Base-by-base conservation (phyloP, 2,113 vertebrate species). In the Isurus oxyrinchus region DNA sequence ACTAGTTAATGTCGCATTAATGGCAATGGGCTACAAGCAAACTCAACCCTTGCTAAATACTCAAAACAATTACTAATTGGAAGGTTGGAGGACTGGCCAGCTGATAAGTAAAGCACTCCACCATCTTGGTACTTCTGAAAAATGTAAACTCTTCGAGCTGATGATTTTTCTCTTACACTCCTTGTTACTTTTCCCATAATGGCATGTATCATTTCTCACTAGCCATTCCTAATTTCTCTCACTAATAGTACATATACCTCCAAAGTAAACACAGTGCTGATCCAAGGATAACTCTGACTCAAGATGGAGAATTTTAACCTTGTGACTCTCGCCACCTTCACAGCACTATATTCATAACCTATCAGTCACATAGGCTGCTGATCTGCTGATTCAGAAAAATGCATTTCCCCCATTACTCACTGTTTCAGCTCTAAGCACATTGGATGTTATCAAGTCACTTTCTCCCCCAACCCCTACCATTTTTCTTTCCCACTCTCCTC, bases 31-130 rank as follows among this genome's bases (percentile, higher is more conserved):
- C 66, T 19, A 53, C 13, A 55, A 44, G 59, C 44, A 53, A 55
- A 95, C 66, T 67, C 67, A 95, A 55, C 23, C 4, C 44, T 72
- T 55, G 67, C 66, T 95, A 95, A 95, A 55, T 95, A 95, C 94
- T 55, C 44, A 63, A 76, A 55, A 72, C 94, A 31, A 95, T 95
- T 72, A 95, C 49, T 67, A 76, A 53, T 35, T 72, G 25, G 21
- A 95, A 72, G 94, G 49, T 3, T 69, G 25, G 27, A 95, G 53
- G 66, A 95, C 66, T 25, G 66, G 44, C 16, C 3, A 57, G 44
- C 6, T 53, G 66, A 95, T 31, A 95, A 72, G 35, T 53, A 95
- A 27, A 49, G 44, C 49, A 16, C 40, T 72, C 94, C 66, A 63
- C 35, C 25, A 49, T 25, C 94, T 76, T n/a, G 55, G 59, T 91